These are phyloP conservation scores for Eulemur rufifrons DNA, from an alignment of 2,113 vertebrate genomes.

Conservation along the genomic window DNA sequence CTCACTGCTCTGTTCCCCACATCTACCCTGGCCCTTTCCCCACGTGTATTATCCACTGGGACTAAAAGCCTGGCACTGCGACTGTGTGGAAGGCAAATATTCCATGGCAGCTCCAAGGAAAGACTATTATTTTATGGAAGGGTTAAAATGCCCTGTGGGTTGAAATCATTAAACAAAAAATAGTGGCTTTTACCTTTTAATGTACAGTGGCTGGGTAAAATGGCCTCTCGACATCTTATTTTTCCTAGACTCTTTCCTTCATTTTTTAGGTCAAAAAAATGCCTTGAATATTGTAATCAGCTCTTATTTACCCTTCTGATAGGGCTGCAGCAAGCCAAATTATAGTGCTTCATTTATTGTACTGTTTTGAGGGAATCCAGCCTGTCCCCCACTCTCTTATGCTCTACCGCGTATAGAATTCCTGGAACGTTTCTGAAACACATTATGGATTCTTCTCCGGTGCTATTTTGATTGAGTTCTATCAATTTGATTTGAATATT, in stretches of 20 bases:
- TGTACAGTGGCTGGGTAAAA: not conserved
- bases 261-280: not conserved
- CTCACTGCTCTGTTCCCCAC: not conserved
- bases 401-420: not conserved
- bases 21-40: not conserved
- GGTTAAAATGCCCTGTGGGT: not conserved
- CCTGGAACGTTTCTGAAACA: not conserved
- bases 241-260: not conserved
- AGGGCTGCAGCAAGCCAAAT: not conserved
- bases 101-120: not conserved
- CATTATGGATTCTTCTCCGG: not conserved
- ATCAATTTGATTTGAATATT: not conserved
- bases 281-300: not conserved
- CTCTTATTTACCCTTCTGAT: not conserved
- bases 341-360: not conserved
- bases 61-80: accelerated
- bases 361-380: not conserved
- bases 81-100: not conserved
- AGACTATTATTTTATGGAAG: not conserved
- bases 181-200: not conserved
- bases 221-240: not conserved
- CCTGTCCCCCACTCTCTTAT: not conserved
- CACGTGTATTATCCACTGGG: not conserved
- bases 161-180: not conserved
- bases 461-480: not conserved